A percentile compares a stretch with the other conserved stretches of the same genome.
Conservation (phyloP, 2,113 vertebrate species). For the Amblyopsis rosae region DNA sequence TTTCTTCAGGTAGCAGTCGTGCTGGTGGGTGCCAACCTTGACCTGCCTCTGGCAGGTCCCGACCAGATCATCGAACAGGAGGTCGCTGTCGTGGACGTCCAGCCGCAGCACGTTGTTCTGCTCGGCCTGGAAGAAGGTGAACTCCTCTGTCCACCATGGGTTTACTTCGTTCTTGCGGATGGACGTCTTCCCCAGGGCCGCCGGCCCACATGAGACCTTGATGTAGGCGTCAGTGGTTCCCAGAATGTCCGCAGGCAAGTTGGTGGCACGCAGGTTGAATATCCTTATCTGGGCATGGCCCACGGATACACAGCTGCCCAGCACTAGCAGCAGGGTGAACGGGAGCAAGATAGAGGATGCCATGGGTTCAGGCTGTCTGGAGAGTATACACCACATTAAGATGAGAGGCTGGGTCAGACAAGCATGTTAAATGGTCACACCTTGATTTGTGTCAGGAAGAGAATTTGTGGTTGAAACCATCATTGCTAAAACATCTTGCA, state of each 20-base stretch:
- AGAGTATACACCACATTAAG: too few species aligned
- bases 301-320: conserved; percentile 4
- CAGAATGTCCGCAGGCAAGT: conserved; percentile 19
- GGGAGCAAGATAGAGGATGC: neutral
- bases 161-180: conserved; percentile 10
- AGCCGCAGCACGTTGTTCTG: conserved; percentile 30
- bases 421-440: too few species aligned
- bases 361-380: too few species aligned
- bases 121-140: conserved; percentile 17
- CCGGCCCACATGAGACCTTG: conserved; percentile 30
- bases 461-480: too few species aligned
- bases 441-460: too few species aligned
- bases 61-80: conserved; percentile 12
- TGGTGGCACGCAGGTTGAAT: conserved; percentile 34
- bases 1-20: conserved; percentile 39
- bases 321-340: conserved; percentile 17
- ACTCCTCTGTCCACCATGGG: conserved; percentile 56
- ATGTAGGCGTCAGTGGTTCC: conserved; percentile 43
- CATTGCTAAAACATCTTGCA: too few species aligned
- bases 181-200: conserved; percentile 18
- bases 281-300: conserved; percentile 24
- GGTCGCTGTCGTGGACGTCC: conserved; percentile 33
- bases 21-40: conserved; percentile 21
- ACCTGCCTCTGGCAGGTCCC: conserved; percentile 38
- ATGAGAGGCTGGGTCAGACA: too few species aligned